Percentiles rank a stretch among this genome's conserved stretches.
phyloP scores from a whole-genome alignment of 2,113 vertebrate species.

The Bombycilla garrulus region DNA sequence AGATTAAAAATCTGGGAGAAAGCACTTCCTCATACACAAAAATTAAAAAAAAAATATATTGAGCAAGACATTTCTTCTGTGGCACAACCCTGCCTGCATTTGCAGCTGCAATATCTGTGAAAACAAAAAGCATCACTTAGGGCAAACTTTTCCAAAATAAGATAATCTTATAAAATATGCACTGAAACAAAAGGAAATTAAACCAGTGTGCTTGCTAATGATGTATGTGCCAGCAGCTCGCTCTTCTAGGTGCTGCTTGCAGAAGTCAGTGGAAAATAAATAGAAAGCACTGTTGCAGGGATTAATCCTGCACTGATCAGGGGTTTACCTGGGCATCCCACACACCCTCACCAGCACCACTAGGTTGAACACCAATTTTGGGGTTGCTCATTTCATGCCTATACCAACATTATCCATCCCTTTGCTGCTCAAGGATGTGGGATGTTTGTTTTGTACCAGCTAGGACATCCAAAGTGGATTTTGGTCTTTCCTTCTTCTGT shows the following conservation, averaged over 20 bases:
- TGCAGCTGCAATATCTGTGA: not conserved
- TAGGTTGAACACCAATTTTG: not conserved
- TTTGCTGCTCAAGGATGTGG: not conserved
- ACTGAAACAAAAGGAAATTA: not conserved
- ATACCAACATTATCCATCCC: not conserved
- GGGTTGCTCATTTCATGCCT: not conserved
- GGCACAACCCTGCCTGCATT: not conserved
- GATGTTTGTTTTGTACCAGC: not conserved
- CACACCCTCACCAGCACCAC: not conserved
- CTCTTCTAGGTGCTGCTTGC: not conserved
- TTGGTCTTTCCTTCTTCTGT: not conserved
- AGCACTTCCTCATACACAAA: not conserved
- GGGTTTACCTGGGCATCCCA: not conserved
- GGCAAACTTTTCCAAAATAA: not conserved
- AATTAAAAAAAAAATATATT: not conserved
- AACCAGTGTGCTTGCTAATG: not conserved
- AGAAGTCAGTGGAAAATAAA: not conserved
- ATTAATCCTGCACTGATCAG: not conserved
- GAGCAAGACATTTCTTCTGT: not conserved
- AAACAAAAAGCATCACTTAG: not conserved
- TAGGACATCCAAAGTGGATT: not conserved
- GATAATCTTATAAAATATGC: not conserved
- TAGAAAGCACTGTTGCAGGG: not conserved
- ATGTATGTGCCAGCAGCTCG: not conserved
- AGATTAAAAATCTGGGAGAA: not conserved